These are phyloP conservation scores for Mizuhopecten yessoensis DNA, from an alignment of 1,140 invertebrate genomes.

Conservation along the genomic window DNA sequence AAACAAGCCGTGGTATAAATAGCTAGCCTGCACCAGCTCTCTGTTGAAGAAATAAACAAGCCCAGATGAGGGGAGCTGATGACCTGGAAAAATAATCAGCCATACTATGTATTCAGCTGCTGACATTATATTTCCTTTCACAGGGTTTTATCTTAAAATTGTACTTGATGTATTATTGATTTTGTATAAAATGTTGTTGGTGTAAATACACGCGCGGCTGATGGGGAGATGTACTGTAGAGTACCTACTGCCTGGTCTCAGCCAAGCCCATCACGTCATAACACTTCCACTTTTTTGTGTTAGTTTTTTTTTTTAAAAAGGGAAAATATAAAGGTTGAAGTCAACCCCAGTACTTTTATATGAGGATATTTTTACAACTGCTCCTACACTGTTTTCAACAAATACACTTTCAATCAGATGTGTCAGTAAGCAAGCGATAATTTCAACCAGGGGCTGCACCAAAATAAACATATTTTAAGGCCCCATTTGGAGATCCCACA, in stretches of 20 bases:
- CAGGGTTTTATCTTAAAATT: slow-evolving; percentile 46
- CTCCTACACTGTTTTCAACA: neutral
- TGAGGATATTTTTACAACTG: neutral
- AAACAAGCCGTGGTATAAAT: slow-evolving; percentile 67
- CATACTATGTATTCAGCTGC: slow-evolving; percentile 1
- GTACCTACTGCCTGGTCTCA: neutral
- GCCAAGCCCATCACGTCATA: too few relatives aligned
- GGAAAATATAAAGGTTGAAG: neutral
- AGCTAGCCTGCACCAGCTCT: slow-evolving; percentile 58
- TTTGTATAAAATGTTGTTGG: neutral
- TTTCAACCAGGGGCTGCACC: neutral
- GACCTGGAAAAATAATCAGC: slow-evolving; percentile 50
- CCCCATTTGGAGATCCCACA: neutral
- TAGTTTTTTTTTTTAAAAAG: neutral
- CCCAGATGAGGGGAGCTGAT: slow-evolving; percentile 40
- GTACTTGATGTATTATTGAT: slow-evolving; percentile 44
- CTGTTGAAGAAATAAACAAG: slow-evolving; percentile 62
- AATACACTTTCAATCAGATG: neutral
- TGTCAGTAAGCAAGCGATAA: neutral
- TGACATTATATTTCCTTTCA: slow-evolving; percentile 2
- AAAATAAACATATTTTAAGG: neutral
- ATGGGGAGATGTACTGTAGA: neutral
- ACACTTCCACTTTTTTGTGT: neutral
- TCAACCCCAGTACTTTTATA: neutral
- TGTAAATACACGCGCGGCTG: neutral